A percentile compares a stretch with the other conserved stretches of the same genome.
phyloP scores from a whole-genome alignment of 1,140 invertebrate species.

The Euschistus heros region DNA sequence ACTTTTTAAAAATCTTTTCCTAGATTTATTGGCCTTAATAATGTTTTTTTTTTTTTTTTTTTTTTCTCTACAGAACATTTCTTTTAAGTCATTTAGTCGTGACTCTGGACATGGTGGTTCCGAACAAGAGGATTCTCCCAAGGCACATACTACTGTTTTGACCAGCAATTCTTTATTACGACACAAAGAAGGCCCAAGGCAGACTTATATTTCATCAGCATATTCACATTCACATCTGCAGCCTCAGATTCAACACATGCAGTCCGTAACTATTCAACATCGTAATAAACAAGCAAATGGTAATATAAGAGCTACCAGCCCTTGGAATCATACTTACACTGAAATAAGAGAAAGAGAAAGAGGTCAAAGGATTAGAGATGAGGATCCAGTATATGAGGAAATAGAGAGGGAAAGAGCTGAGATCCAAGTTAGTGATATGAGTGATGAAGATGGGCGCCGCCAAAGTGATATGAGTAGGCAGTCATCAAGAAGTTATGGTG shows the following conservation, averaged over 20 bases:
- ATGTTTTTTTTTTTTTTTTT: constrained; percentile 22
- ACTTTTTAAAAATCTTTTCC: not conserved
- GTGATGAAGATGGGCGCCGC: constrained; percentile 63
- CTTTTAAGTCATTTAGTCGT: constrained; percentile 56
- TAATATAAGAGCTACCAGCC: constrained; percentile 31
- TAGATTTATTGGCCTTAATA: not conserved
- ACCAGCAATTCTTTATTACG: constrained; percentile 23
- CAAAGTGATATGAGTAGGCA: constrained; percentile 64
- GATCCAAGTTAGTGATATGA: constrained; percentile 64
- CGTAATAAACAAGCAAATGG: constrained; percentile 34
- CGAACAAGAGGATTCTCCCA: constrained; percentile 51
- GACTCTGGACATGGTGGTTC: constrained; percentile 52
- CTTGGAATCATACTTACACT: constrained; percentile 49
- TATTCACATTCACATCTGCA: constrained; percentile 27
- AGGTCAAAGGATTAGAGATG: constrained; percentile 45
- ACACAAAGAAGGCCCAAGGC: constrained; percentile 17
- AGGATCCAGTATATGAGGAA: constrained; percentile 73
- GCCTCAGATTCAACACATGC: constrained; percentile 21
- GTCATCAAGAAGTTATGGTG: constrained; percentile 67
- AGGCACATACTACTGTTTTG: constrained; percentile 42
- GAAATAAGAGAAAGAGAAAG: constrained; percentile 44
- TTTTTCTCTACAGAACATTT: constrained; percentile 51
- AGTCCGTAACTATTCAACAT: constrained; percentile 32
- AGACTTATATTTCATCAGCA: constrained; percentile 27
- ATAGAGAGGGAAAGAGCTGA: constrained; percentile 54